A percentile compares a stretch with the other conserved stretches of the same genome.
Conservation (phyloP, 2,888 invertebrate genomes). For the Standfussiana lucernea region DNA sequence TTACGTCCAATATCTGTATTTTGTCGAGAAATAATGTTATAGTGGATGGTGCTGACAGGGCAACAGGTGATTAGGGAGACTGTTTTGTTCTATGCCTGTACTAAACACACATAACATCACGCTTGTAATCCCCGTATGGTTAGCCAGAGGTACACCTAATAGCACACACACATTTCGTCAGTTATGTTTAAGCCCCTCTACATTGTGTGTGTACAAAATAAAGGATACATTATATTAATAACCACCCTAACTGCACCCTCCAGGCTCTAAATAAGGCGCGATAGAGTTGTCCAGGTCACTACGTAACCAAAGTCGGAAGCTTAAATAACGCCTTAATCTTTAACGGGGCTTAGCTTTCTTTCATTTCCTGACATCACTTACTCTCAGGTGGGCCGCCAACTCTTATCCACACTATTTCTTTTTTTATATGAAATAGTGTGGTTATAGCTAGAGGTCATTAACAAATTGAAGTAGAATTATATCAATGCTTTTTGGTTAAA, state of each 20-base stretch:
- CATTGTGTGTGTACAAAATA: no score
- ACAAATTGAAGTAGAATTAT: neutral
- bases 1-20: constrained; percentile 51
- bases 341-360: neutral
- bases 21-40: constrained; percentile 34
- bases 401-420: neutral
- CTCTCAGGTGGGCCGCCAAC: neutral
- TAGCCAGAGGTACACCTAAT: neutral
- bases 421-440: neutral
- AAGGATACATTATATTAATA: neutral
- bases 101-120: neutral
- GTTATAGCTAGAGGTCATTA: neutral
- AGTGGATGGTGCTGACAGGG: constrained; percentile 4
- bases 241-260: neutral
- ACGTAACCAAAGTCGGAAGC: neutral
- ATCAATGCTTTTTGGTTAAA: neutral
- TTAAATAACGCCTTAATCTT: neutral
- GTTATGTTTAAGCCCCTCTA: no score
- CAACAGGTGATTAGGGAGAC: neutral
- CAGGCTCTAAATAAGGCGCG: neutral
- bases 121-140: neutral
- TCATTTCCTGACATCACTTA: neutral
- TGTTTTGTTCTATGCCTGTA: constrained; percentile 7
- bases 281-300: neutral
- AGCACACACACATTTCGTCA: no score